phyloP scores from a whole-genome alignment of 2,113 vertebrate genomes.

The Plestiodon gilberti region DNA sequence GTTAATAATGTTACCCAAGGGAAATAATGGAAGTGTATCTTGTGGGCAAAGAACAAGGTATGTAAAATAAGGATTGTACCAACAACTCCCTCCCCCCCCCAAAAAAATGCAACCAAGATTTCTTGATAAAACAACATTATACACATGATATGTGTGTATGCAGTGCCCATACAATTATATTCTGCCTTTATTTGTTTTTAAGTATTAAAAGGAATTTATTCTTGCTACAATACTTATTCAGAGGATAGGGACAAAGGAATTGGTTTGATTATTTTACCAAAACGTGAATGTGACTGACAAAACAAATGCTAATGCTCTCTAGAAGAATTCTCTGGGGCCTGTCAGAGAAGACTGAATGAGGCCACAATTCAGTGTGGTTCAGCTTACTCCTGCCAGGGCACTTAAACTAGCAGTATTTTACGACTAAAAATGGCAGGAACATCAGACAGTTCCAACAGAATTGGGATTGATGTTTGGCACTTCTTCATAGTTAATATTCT shows the following conservation, averaged over 20 bases:
- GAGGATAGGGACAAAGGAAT: neutral
- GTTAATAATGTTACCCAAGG: neutral
- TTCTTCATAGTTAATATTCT: slow-evolving; percentile 28
- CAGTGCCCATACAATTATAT: neutral
- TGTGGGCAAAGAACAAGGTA: neutral
- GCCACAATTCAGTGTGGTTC: slow-evolving; percentile 16
- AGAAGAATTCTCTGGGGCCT: slow-evolving; percentile 43
- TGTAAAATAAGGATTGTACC: neutral
- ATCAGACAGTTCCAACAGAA: neutral
- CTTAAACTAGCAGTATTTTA: slow-evolving; percentile 32
- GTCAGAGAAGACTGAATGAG: slow-evolving; percentile 14
- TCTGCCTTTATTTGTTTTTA: neutral
- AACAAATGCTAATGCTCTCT: neutral
- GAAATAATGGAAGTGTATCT: neutral
- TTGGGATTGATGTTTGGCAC: neutral
- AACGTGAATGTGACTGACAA: neutral
- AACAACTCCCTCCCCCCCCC: neutral
- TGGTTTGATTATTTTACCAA: neutral
- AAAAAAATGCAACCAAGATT: neutral
- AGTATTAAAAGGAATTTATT: neutral
- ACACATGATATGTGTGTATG: neutral
- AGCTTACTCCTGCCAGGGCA: slow-evolving; percentile 35
- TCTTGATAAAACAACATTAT: neutral
- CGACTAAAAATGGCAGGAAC: slow-evolving; percentile 11
- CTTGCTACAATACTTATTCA: neutral